Conservation (phyloP, 1,140 invertebrate genomes). For the Eubasilissa regina region DNA sequence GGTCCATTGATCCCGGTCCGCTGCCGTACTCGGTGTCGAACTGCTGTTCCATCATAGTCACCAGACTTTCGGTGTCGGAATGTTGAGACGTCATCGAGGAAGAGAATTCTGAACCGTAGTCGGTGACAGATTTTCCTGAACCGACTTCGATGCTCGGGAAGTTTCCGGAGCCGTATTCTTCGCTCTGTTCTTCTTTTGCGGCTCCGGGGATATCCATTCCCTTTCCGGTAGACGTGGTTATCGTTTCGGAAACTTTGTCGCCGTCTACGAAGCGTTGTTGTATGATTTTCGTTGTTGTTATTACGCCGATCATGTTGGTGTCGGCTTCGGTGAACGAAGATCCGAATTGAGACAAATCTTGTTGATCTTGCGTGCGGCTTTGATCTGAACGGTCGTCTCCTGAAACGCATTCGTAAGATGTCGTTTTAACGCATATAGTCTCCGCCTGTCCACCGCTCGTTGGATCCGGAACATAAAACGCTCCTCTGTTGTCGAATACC, state of each 20-base stretch:
- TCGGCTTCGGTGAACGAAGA: conserved; percentile 61
- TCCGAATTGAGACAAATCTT: conserved; percentile 32
- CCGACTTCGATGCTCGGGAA: conserved; percentile 57
- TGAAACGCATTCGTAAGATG: conserved; percentile 62
- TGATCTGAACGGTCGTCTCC: conserved; percentile 19
- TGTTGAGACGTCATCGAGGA: conserved; percentile 71
- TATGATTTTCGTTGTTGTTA: conserved; percentile 73
- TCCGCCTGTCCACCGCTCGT: conserved; percentile 30
- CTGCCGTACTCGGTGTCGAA: conserved; percentile 49
- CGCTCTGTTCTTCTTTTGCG: conserved; percentile 51
- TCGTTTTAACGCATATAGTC: conserved; percentile 62
- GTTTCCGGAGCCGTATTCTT: conserved; percentile 62
- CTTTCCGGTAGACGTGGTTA: conserved; percentile 68
- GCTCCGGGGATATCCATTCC: conserved; percentile 67
- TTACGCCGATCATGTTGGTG: conserved; percentile 68
- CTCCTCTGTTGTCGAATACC: conserved; percentile 69
- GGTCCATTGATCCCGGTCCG: conserved; percentile 58
- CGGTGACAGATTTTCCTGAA: conserved; percentile 64
- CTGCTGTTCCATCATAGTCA: conserved; percentile 69
- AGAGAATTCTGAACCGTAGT: conserved; percentile 69
- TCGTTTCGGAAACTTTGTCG: conserved; percentile 73
- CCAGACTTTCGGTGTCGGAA: conserved; percentile 71
- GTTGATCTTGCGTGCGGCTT: neutral
- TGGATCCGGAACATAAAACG: conserved; percentile 68
- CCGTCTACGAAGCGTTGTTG: conserved; percentile 71